These are phyloP conservation scores for Caenorhabditis sp. DNA, from an alignment of 2,888 invertebrate species.

Conservation along the genomic window DNA sequence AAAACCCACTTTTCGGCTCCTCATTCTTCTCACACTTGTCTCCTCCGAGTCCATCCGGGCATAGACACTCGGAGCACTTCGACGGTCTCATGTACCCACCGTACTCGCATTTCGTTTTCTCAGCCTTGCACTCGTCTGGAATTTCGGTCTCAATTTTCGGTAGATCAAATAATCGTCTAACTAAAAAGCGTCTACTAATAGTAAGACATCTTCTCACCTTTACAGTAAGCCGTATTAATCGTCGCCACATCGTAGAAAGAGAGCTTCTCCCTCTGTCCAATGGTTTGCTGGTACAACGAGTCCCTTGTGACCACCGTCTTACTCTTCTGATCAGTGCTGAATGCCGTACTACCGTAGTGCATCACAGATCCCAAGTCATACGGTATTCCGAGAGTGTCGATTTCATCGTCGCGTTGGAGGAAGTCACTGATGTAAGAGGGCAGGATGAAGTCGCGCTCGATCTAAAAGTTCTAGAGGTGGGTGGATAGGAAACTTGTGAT, in stretches of 20 bases:
- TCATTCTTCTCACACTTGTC: conserved; percentile 75
- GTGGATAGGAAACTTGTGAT: too few species aligned
- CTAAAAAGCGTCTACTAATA: not conserved
- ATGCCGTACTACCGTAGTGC: conserved; percentile 83
- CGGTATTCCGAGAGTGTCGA: conserved; percentile 76
- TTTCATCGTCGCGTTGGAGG: conserved; percentile 72
- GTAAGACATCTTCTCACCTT: too few species aligned
- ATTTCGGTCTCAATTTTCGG: too few species aligned
- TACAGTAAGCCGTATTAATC: conserved; percentile 82
- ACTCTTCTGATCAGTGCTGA: conserved; percentile 79
- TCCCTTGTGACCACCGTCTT: conserved; percentile 81
- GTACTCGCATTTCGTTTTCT: conserved; percentile 73
- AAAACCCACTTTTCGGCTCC: conserved; percentile 73
- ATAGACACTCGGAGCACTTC: conserved; percentile 78
- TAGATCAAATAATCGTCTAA: too few species aligned
- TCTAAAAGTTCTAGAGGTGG: conserved; percentile 41
- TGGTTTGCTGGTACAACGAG: conserved; percentile 80
- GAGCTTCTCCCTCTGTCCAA: conserved; percentile 82
- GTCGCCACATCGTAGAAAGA: conserved; percentile 81
- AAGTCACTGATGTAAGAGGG: conserved; percentile 81
- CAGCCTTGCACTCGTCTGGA: conserved; percentile 67
- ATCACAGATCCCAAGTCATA: conserved; percentile 82
- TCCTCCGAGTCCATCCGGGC: conserved; percentile 81
- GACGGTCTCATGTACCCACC: conserved; percentile 82
- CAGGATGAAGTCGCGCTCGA: conserved; percentile 76